Evolutionary conservation across 1,140 invertebrate genomes (phyloP).

Genomic region (Trissolcus basalis): DNA sequence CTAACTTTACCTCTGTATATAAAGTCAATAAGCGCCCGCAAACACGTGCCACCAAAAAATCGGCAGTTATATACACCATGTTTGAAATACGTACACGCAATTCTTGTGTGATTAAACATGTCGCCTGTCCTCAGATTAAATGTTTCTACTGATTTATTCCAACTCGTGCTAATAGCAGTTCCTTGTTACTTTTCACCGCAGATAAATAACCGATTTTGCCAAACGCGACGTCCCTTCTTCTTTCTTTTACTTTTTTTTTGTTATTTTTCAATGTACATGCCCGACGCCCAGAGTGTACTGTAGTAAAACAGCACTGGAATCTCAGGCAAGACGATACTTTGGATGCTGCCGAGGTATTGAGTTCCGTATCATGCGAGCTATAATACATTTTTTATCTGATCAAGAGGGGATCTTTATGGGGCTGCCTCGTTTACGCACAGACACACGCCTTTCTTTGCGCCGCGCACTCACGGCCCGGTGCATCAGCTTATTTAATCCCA

Average conservation of each 20-base stretch:
- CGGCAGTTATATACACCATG: no score
- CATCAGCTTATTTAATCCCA: constrained; percentile 38
- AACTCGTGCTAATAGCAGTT: constrained; percentile 15
- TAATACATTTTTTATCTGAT: constrained; percentile 78
- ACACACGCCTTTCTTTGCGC: constrained; percentile 39
- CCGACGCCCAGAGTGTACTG: constrained; percentile 31
- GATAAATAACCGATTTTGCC: not conserved
- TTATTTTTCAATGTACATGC: constrained; percentile 29
- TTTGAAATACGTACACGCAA: no score
- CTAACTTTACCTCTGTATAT: not conserved
- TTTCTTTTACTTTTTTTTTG: constrained; percentile 2
- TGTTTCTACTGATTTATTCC: constrained; percentile 12
- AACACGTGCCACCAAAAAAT: constrained; percentile 16
- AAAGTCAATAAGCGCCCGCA: constrained; percentile 9
- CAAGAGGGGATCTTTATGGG: constrained; percentile 76
- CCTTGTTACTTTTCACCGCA: not conserved
- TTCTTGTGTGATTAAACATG: no score
- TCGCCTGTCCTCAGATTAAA: no score
- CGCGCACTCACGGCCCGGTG: not conserved
- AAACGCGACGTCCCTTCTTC: no score
- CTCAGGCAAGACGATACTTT: constrained; percentile 40
- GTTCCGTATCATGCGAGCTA: constrained; percentile 75
- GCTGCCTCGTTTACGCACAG: constrained; percentile 63
- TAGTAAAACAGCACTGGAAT: constrained; percentile 40
- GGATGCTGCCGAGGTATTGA: constrained; percentile 70